Evolutionary conservation across 1,140 invertebrate genomes (phyloP).

Genomic region (Vollenhovia emeryi): DNA sequence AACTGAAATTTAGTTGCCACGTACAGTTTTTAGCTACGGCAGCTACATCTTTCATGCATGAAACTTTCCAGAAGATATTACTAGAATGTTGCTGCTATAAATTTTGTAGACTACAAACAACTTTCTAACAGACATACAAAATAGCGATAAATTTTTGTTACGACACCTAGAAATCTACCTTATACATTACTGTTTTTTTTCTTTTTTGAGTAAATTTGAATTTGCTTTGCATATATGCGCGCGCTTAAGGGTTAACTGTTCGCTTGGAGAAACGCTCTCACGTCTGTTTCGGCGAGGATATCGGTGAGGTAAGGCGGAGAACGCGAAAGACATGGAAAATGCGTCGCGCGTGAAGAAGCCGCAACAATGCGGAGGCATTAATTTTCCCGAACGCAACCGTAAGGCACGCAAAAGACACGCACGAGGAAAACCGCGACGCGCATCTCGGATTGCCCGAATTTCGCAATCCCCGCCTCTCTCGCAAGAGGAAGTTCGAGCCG

Average conservation of each 20-base stretch:
- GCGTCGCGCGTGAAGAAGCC: slow-evolving; percentile 2
- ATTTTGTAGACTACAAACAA: no score
- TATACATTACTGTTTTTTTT: no score
- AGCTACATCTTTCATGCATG: no score
- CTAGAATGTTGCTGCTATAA: no score
- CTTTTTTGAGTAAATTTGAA: no score
- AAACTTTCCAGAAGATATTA: no score
- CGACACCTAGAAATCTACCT: no score
- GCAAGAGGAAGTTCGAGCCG: slow-evolving; percentile 43
- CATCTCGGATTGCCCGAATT: background rate
- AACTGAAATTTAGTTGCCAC: no score
- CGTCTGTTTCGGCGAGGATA: background rate
- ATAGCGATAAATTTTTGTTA: no score
- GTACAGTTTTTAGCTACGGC: no score
- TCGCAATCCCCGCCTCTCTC: slow-evolving; percentile 16
- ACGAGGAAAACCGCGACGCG: background rate
- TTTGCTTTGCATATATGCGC: no score
- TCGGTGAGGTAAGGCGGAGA: background rate
- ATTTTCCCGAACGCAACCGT: slow-evolving; percentile 17
- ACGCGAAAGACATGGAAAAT: background rate
- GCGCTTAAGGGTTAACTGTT: background rate
- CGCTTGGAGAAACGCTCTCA: background rate
- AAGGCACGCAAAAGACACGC: background rate
- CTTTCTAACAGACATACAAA: no score
- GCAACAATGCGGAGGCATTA: slow-evolving; percentile 26